Evolutionary conservation across 1,140 invertebrate genomes (phyloP), one percentile per base, ranked within the genome.

Genomic region (Laupala kohalensis): DNA sequence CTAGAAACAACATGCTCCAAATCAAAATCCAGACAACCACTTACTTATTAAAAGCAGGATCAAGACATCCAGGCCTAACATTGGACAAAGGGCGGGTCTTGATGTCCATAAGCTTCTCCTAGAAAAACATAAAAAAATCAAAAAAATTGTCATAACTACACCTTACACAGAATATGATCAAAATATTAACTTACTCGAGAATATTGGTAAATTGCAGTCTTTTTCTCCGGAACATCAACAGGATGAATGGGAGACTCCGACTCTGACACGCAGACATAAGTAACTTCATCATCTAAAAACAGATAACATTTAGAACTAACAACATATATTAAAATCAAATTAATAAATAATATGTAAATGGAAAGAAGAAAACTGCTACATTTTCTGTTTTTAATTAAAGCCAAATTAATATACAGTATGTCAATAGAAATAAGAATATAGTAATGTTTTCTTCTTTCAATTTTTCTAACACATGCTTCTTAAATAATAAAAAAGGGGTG

Each of bases 81-180:
- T 84, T 86, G 62, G 87, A 84, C 73, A 87, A 79, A 72, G 86
- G 84, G 75, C 82, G 83, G 75, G 79, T 78, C 63, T 84, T 83
- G 72, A 89, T 83, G 19, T 83, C 80, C 79, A 88, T 81, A 66
- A 90, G 81, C 76, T 88, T 81, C 68, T 89, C 86, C 82, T 88
- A n/a, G 67, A 6, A 79, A 79, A 66, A 27, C 1, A 4, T 0
- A 69, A 69, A 63, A 72, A 65, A 72, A 26, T 28, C 25, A 64
- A 19, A 15, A 24, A 12, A 64, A 71, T 66, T 66, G 4, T 4
- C 19, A 15, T 2, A 19, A 53, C 4, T 53, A 2, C 37, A 53
- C 37, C 9, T 9, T 53, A n/a, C 37, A 2, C 37, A 2, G 19
- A 9, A 53, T n/a, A 53, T 53, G 9, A 2, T 53, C 37, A 53